Percentiles rank a stretch among this genome's conserved stretches.
phyloP scores from a whole-genome alignment of 2,888 invertebrate genomes.

The Melieria crassipennis region DNA sequence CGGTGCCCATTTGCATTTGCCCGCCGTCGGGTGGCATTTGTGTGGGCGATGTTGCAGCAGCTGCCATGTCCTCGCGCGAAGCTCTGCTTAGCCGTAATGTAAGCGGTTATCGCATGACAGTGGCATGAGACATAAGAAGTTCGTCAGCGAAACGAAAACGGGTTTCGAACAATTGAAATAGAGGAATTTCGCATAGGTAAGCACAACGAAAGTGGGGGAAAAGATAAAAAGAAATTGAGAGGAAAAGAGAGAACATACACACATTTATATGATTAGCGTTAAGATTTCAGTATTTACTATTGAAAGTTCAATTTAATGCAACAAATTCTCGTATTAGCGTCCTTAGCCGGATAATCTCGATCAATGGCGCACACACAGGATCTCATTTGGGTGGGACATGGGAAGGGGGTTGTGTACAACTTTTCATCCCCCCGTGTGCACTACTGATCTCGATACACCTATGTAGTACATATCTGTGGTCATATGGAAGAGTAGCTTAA shows the following conservation, averaged over 20 bases:
- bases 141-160: not conserved
- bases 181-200: not conserved
- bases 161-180: not conserved
- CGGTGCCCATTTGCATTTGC: slow-evolving; percentile 66
- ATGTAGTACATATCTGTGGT: no score
- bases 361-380: no score
- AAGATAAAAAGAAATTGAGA: slow-evolving; percentile 13
- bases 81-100: slow-evolving; percentile 69
- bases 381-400: no score
- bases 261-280: slow-evolving; percentile 18
- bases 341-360: no score
- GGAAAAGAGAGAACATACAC: slow-evolving; percentile 17
- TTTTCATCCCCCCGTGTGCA: no score
- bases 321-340: not conserved
- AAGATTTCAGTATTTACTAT: not conserved
- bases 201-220: not conserved
- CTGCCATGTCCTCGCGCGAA: slow-evolving; percentile 85
- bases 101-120: not conserved
- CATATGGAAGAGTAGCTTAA: no score
- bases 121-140: not conserved
- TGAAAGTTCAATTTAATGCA: not conserved
- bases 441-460: no score
- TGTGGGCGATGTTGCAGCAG: slow-evolving; percentile 76
- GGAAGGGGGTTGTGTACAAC: no score
- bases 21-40: slow-evolving; percentile 71